Percentiles rank a stretch among this genome's conserved stretches.
These are phyloP conservation scores for Andrena fulva DNA, from an alignment of 2,888 invertebrate species.

Conservation along the genomic window DNA sequence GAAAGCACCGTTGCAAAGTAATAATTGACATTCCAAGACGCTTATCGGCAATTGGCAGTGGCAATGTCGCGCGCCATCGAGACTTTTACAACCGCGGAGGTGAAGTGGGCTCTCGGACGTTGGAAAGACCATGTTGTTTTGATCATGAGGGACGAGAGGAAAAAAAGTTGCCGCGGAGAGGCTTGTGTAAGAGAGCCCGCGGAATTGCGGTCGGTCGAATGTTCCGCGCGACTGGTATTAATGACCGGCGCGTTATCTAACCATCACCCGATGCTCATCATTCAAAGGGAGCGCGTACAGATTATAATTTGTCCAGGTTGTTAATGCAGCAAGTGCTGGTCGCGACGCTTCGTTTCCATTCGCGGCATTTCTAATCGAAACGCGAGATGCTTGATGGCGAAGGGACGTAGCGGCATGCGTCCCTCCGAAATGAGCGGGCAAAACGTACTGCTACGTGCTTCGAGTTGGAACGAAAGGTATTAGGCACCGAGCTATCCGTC, in stretches of 20 bases:
- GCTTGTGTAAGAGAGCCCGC: background rate
- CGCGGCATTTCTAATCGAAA: background rate
- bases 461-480: no score
- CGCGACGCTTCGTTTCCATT: background rate
- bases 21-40: background rate
- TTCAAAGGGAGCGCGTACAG: background rate
- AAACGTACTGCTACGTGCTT: no score
- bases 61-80: background rate
- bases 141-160: background rate
- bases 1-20: background rate
- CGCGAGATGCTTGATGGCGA: background rate
- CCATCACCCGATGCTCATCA: background rate
- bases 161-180: background rate
- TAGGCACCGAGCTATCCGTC: no score
- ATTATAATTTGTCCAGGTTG: background rate
- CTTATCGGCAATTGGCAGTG: background rate
- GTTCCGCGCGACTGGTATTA: constrained; percentile 9
- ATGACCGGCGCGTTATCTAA: constrained; percentile 21
- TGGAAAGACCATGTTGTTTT: background rate
- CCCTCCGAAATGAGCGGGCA: no score
- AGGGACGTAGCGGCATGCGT: background rate
- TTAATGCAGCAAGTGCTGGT: background rate
- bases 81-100: background rate
- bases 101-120: background rate
- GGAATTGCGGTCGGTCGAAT: constrained; percentile 1